Evolutionary conservation across 2,888 invertebrate species (phyloP).

Genomic region (Diarsia rubi): DNA sequence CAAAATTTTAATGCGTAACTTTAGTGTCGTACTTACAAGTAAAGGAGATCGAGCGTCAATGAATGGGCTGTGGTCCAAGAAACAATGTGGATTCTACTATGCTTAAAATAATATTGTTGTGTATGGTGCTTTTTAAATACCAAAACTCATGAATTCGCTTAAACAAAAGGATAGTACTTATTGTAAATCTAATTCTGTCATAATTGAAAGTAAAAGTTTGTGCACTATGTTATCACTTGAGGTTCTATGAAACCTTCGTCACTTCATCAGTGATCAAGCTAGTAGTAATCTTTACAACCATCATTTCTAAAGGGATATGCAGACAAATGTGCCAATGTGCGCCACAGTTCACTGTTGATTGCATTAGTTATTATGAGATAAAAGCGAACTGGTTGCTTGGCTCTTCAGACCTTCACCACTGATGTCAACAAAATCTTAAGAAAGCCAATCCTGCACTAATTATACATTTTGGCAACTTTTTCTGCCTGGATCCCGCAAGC

Average conservation of each 20-base stretch:
- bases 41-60: constrained; percentile 16
- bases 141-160: background rate
- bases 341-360: background rate
- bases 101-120: constrained; percentile 12
- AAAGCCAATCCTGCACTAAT: background rate
- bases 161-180: background rate
- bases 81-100: background rate
- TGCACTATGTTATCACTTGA: background rate
- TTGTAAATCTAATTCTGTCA: background rate
- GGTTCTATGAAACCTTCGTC: background rate
- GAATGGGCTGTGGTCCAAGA: constrained; percentile 4
- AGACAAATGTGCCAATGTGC: background rate
- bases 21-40: constrained; percentile 58
- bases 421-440: background rate
- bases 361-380: background rate
- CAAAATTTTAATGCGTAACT: constrained; percentile 65
- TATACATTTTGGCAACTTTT: background rate
- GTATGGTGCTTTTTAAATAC: background rate
- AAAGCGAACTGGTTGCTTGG: background rate
- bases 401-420: background rate
- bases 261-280: background rate
- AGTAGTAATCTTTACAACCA: background rate
- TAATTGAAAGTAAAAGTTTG: background rate
- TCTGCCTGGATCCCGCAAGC: background rate
- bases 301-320: background rate